Base-by-base conservation (phyloP, 2,888 invertebrate genomes). In the Pseudococcus jackbeardsleyi region DNA sequence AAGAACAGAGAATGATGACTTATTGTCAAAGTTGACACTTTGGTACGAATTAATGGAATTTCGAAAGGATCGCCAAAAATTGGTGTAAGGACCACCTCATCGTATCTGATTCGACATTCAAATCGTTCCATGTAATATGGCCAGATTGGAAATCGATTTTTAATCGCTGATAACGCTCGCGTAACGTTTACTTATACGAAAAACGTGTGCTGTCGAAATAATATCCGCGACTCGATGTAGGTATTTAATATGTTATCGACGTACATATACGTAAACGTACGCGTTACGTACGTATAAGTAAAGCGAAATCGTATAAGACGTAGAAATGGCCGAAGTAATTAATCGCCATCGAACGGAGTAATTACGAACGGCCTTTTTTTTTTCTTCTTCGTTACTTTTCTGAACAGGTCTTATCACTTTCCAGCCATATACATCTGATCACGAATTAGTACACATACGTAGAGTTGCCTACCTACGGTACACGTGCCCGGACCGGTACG, bases 81-180 rank as follows among this genome's bases (percentile, higher is more conserved):
- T 1, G 1, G 15, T 50, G 4, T 6, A 0, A 12, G 19, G 64
- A 64, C 64, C 22, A 64, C 64, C 64, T 64, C 64, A 50, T 50
- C 50, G 50, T 8, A 17, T 1, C 26, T 33, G 1, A 33, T 33
- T 50, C 15, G 50, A 50, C 7, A 50, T 50, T 17, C 17, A 50
- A 50, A 50, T 50, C 17, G 15, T 9, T 64, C 19, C 19, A 3
- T 33, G 26, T 33, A 64, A 64, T 64, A 64, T 22, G 22, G 22
- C 11, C 22, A 64, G 22, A 64, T 64, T 64, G 64, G 64, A 64
- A 64, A 64, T 64, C 64, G 64, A 64, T 64, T 64, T 64, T 19
- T 64, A 19, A 64, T 64, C 64, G 22, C 19, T 64, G 64, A 64
- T 64, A 64, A 64, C 22, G 64, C 11, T 6, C 11, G 22, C 22